Conservation (phyloP, 2,888 invertebrate genomes). For the Erpobdella octoculata region DNA sequence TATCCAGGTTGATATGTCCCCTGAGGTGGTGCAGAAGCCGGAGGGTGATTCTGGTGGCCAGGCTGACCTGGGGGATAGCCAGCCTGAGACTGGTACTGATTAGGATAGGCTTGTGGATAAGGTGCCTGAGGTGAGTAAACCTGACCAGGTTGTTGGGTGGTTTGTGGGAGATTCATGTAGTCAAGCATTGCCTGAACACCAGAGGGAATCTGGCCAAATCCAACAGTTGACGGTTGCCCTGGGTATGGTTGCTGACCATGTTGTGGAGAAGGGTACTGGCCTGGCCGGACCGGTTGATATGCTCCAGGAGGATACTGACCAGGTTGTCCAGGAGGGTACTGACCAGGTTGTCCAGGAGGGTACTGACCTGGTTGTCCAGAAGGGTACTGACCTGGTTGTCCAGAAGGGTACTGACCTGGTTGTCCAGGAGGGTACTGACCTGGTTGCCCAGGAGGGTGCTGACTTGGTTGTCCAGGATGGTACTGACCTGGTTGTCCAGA, state of each 20-base stretch:
- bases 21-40: not conserved
- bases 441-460: conserved; percentile 1
- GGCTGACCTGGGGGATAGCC: conserved; percentile 16
- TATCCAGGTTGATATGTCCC: not conserved
- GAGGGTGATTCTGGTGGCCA: conserved; percentile 1
- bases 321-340: not conserved
- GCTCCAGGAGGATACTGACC: not conserved
- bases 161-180: not conserved
- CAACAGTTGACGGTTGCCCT: not conserved
- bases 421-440: not conserved
- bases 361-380: not conserved
- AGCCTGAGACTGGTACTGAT: not conserved
- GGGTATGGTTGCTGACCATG: not conserved
- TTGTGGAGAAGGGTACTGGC: not conserved
- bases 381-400: too few species aligned
- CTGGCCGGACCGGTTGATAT: not conserved
- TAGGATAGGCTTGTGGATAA: not conserved
- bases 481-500: not conserved
- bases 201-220: too few species aligned
- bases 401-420: too few species aligned
- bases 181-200: not conserved
- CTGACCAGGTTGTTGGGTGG: not conserved
- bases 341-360: not conserved
- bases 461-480: not conserved
- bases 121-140: not conserved